These are phyloP conservation scores for Threskiornis aethiopicus DNA, from an alignment of 2,797 vertebrate species.

Conservation along the genomic window DNA sequence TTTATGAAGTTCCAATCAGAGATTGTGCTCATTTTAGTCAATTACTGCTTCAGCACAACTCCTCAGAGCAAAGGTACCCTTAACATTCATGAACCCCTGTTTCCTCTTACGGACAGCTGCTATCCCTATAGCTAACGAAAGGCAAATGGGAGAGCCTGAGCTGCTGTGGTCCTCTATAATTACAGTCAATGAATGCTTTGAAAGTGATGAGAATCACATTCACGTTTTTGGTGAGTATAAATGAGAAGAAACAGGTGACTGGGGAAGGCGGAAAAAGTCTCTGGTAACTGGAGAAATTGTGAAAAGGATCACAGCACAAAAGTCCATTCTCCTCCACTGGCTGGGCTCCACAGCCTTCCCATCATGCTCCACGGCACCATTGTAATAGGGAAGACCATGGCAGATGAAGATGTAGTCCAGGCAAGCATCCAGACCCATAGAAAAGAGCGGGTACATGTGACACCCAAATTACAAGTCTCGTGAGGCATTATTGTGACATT, in stretches of 20 bases:
- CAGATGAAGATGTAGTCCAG: background rate
- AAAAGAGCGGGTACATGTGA: background rate
- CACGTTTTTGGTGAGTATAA: background rate
- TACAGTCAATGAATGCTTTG: background rate
- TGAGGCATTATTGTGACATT: background rate
- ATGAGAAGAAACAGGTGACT: slow-evolving; percentile 19
- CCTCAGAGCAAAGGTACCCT: background rate
- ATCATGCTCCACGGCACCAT: background rate
- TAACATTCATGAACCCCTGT: background rate
- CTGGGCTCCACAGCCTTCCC: background rate
- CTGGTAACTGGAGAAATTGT: slow-evolving; percentile 20
- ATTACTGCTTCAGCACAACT: background rate
- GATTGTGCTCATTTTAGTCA: background rate
- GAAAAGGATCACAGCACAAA: slow-evolving; percentile 6
- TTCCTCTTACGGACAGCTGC: background rate
- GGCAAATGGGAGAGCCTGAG: background rate
- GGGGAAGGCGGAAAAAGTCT: background rate
- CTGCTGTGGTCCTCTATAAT: background rate
- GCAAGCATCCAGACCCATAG: background rate
- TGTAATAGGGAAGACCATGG: background rate
- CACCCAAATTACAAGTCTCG: slow-evolving; percentile 26
- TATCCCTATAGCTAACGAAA: background rate
- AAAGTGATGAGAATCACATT: background rate
- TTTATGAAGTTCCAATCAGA: background rate
- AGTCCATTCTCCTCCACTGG: slow-evolving; percentile 20